Percentiles rank a stretch among this genome's conserved stretches.
Evolutionary conservation across 2,113 vertebrate species (phyloP).

Genomic region (Cisticola juncidis): DNA sequence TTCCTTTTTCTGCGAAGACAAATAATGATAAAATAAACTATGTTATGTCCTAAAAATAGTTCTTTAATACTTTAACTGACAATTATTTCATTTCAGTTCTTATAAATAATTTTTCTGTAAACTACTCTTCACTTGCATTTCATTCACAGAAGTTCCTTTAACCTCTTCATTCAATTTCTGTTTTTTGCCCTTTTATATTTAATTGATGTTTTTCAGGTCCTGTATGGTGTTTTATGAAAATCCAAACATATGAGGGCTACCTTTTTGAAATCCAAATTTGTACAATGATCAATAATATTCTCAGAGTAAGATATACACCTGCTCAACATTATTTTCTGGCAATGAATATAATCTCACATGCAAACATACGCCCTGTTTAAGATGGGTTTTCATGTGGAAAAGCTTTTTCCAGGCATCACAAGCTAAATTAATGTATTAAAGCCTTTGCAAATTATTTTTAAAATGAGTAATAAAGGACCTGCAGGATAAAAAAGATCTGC

Average conservation of each 20-base stretch:
- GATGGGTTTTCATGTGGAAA: accelerated
- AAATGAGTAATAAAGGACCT: neutral
- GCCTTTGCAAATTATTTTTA: neutral
- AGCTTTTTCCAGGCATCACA: neutral
- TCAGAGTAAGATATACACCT: neutral
- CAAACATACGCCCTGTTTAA: neutral
- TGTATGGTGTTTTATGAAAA: neutral
- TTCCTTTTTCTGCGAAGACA: neutral
- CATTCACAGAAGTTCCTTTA: neutral
- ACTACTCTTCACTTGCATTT: neutral
- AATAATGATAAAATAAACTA: neutral
- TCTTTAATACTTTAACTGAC: neutral
- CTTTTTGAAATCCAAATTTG: neutral
- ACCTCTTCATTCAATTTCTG: neutral
- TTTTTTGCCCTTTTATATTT: neutral
- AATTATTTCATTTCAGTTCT: neutral
- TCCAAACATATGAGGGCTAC: neutral
- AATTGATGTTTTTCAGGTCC: neutral
- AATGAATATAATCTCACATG: neutral
- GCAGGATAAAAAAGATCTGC: neutral
- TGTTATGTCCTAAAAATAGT: neutral
- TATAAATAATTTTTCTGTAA: neutral
- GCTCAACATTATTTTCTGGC: neutral
- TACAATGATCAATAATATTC: neutral
- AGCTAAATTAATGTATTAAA: neutral